A percentile compares a stretch with the other conserved stretches of the same genome.
These are phyloP conservation scores for Littorina saxatilis DNA, from an alignment of 1,140 invertebrate genomes.

Conservation along the genomic window DNA sequence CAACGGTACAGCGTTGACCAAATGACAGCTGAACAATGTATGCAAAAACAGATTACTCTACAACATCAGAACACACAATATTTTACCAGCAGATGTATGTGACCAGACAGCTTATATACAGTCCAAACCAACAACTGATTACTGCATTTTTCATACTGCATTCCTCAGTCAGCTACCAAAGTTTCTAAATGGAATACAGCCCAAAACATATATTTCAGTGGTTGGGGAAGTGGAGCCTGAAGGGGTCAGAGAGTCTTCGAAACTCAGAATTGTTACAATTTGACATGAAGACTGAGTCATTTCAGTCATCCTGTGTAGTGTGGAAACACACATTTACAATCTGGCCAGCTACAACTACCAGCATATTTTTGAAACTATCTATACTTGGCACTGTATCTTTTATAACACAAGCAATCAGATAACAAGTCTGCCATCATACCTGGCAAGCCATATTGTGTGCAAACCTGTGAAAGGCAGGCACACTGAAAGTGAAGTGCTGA, in stretches of 20 bases:
- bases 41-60: too few relatives aligned
- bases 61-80: too few relatives aligned
- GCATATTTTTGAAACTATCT: not conserved
- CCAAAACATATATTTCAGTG: too few relatives aligned
- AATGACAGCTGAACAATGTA: slow-evolving; percentile 18
- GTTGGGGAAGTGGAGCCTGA: too few relatives aligned
- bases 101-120: too few relatives aligned
- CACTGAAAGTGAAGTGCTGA: not conserved
- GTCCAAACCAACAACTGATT: too few relatives aligned
- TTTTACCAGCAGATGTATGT: too few relatives aligned
- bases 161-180: too few relatives aligned
- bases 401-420: not conserved
- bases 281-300: not conserved
- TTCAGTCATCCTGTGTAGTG: not conserved
- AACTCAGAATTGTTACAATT: not conserved
- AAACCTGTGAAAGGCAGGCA: not conserved
- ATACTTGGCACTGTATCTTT: not conserved
- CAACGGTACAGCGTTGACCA: slow-evolving; percentile 41
- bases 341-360: not conserved
- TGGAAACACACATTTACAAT: not conserved
- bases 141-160: too few relatives aligned
- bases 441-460: not conserved
- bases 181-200: too few relatives aligned
- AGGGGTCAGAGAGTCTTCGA: not conserved
- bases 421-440: too few relatives aligned